A percentile compares a stretch with the other conserved stretches of the same genome.
phyloP scores from a whole-genome alignment of 1,140 invertebrate species.

The Ostrea edulis region DNA sequence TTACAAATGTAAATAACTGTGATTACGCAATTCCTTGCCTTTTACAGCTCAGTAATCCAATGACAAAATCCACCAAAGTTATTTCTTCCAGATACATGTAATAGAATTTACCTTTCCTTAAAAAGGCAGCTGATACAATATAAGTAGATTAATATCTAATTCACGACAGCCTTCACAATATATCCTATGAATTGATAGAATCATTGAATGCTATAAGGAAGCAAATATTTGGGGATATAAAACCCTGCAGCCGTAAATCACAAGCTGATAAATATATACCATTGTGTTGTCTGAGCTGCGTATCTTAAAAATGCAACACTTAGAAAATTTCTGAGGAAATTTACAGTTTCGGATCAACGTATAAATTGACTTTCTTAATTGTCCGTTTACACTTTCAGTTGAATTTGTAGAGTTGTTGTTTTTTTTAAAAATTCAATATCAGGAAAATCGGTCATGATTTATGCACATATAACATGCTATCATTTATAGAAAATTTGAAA shows the following conservation, averaged over 20 bases:
- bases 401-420: too few species aligned
- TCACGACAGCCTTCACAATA: too few species aligned
- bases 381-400: too few species aligned
- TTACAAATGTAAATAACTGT: neutral
- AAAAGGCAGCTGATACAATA: neutral
- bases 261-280: neutral
- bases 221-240: neutral
- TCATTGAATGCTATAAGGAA: neutral
- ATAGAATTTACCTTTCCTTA: neutral
- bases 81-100: neutral
- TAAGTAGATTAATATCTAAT: neutral
- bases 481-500: too few species aligned
- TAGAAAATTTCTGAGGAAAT: neutral
- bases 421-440: too few species aligned
- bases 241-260: neutral
- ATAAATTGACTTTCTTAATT: neutral
- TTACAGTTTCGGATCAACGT: neutral
- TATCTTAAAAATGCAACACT: too few species aligned
- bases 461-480: too few species aligned
- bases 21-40: neutral
- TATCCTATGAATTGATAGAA: neutral
- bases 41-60: neutral
- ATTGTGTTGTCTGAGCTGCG: neutral
- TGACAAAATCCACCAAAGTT: neutral
- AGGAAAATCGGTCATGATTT: too few species aligned